Percentiles rank a stretch among this genome's conserved stretches.
Conservation (phyloP, 2,888 invertebrate genomes). For the Halocaridina rubra region DNA sequence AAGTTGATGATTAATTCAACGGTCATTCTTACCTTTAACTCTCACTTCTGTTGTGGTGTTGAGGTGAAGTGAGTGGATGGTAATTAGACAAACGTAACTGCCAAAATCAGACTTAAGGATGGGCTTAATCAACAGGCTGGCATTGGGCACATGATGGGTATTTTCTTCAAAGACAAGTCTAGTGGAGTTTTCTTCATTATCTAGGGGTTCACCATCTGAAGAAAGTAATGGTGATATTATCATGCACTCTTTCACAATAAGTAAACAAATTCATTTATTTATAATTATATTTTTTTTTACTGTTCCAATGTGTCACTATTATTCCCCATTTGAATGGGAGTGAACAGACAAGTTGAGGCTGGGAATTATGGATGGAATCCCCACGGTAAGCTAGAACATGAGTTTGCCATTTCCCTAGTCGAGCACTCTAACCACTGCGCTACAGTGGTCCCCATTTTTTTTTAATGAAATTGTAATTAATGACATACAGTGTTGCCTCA, state of each 20-base stretch:
- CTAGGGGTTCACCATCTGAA: conserved; percentile 38
- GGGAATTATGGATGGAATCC: too few relatives aligned
- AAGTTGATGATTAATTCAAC: too few relatives aligned
- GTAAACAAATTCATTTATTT: background rate
- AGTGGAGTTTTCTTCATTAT: conserved; percentile 9
- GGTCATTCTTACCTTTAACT: conserved; percentile 50
- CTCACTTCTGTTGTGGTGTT: conserved; percentile 51
- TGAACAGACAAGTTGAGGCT: too few relatives aligned
- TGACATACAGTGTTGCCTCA: too few relatives aligned
- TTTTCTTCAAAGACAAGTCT: conserved; percentile 18
- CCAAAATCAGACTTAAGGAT: conserved; percentile 32
- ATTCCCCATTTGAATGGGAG: too few relatives aligned
- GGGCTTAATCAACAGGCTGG: conserved; percentile 31
- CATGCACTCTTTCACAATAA: background rate
- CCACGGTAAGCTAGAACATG: too few relatives aligned
- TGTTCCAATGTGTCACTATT: too few relatives aligned
- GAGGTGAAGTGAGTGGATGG: conserved; percentile 12
- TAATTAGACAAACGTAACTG: conserved; percentile 33
- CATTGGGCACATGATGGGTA: conserved; percentile 31
- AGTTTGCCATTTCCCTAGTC: too few relatives aligned
- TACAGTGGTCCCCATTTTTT: too few relatives aligned
- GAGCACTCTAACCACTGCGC: too few relatives aligned
- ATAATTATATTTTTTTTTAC: too few relatives aligned
- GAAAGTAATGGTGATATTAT: background rate
- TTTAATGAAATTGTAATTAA: too few relatives aligned